Evolutionary conservation across 2,113 vertebrate species (phyloP).

Genomic region (Lichenostomus cassidix): DNA sequence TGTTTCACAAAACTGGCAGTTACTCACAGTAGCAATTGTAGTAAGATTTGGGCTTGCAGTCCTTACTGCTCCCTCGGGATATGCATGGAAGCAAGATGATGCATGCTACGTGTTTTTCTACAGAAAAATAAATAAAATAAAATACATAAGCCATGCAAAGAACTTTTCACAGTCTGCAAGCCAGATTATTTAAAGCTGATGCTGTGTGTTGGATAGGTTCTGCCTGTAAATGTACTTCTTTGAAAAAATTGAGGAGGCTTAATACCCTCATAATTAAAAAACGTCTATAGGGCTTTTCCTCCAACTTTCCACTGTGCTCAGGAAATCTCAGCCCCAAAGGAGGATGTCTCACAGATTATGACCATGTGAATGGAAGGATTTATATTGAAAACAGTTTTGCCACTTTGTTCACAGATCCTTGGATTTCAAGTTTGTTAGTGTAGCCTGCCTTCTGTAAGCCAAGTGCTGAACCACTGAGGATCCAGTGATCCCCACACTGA

Average conservation of each 20-base stretch:
- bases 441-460: neutral
- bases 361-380: neutral
- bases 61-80: slow-evolving; percentile 29
- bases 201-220: neutral
- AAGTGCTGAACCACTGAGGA: neutral
- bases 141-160: neutral
- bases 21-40: slow-evolving; percentile 1
- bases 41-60: neutral
- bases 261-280: neutral
- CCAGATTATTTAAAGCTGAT: neutral
- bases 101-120: neutral
- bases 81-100: slow-evolving; percentile 33
- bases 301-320: slow-evolving; percentile 37
- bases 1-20: slow-evolving; percentile 26
- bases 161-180: slow-evolving; percentile 11
- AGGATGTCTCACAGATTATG: slow-evolving; percentile 22
- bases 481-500: neutral
- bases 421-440: neutral
- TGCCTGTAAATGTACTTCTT: slow-evolving; percentile 8
- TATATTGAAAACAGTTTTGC: slow-evolving; percentile 9
- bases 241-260: neutral
- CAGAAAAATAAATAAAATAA: neutral
- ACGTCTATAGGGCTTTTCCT: slow-evolving; percentile 5
- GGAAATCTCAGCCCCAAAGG: slow-evolving; percentile 22
- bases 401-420: neutral